Base-by-base conservation (phyloP, 2,113 vertebrate genomes). In the Heterotis niloticus region DNA sequence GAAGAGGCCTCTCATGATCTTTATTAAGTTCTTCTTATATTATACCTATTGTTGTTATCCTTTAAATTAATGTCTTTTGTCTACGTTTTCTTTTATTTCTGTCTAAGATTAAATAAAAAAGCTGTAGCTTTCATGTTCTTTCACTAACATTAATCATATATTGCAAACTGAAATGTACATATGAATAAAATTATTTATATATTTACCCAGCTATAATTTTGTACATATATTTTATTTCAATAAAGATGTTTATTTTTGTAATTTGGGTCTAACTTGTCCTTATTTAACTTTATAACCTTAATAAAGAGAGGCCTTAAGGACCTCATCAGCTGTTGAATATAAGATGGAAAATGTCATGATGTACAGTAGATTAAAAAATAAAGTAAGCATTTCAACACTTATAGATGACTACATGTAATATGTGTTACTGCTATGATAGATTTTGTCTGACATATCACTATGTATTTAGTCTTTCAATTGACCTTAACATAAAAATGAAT, bases 171-270 rank as follows among this genome's bases (percentile, higher is more conserved):
- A 78, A 64, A 59, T 24, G 54, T 62, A 60, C 51, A 81, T 52
- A 54, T 52, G 57, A 82, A 65, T 82, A 84, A 81, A 83, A 81
- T 81, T 86, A 86, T 87, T 83, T 84, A 85, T 84, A 80, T 79
- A 67, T 68, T 52, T 26, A 20, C 79, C 68, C 7, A 10, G 79
- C 70, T 76, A 82, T 57, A 83, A 75, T 10, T 2, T 78, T 87
- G 81, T 83, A 83, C 84, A 80, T 83, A 80, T 82, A 76, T 79
- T 72, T 59, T 77, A 73, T 78, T 68, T 64, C 66, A 83, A 79
- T 85, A 86, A 84, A 85, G 76, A 28, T 82, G 29, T 62, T 56
- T 13, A 0, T 20, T 64, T 75, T 13, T 81, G 57, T 67, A 75
- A 24, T 16, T 73, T 28, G 44, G 1, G 9, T 34, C 34, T 44